phyloP scores from a whole-genome alignment of 2,797 vertebrate genomes.

The Amblyopsis hoosieri region DNA sequence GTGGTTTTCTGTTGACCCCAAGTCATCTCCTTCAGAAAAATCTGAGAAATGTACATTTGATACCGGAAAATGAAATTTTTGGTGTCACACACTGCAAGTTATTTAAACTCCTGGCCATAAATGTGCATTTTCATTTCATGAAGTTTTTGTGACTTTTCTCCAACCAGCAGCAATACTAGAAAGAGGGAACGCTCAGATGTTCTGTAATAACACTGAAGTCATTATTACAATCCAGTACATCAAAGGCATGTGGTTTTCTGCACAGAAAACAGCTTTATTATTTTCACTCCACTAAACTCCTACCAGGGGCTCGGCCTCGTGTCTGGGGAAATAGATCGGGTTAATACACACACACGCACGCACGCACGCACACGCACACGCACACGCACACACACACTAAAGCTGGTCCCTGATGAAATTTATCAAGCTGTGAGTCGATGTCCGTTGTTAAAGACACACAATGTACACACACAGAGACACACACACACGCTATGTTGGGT shows the following conservation, averaged over 20 bases:
- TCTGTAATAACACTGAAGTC: not conserved
- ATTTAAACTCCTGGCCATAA: no score
- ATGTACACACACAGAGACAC: not conserved
- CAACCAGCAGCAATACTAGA: not conserved
- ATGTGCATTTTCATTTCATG: not conserved
- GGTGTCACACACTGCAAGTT: no score
- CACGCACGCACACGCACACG: no score
- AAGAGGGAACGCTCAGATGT: not conserved
- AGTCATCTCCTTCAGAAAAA: no score
- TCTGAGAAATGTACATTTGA: no score
- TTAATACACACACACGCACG: not conserved
- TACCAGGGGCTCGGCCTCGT: conserved; percentile 5
- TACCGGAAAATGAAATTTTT: no score
- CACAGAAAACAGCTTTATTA: not conserved
- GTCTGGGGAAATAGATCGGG: conserved; percentile 20
- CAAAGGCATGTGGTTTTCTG: not conserved
- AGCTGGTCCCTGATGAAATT: not conserved
- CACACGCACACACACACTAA: not conserved
- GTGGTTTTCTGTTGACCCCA: no score
- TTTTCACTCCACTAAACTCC: conserved; percentile 2
- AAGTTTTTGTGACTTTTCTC: not conserved
- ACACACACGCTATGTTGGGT: not conserved
- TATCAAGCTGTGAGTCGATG: not conserved
- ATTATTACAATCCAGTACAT: not conserved
- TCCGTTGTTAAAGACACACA: not conserved